Evolutionary conservation across 2,113 vertebrate species (phyloP).

Genomic region (Piprites chloris): DNA sequence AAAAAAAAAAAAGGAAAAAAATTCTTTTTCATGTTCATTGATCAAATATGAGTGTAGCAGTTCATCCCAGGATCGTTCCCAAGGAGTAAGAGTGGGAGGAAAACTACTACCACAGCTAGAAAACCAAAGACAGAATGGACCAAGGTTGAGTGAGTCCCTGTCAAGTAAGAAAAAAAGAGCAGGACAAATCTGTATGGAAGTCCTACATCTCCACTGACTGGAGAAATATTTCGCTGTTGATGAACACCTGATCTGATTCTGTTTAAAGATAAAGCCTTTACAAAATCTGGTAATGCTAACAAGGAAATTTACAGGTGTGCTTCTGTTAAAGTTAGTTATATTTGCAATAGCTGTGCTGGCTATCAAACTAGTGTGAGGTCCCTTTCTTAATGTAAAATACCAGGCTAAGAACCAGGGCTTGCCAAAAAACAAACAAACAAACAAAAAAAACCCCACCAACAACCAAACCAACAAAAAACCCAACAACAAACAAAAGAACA

Average conservation of each 20-base stretch:
- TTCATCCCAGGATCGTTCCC: neutral
- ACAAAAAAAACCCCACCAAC: too few relatives aligned
- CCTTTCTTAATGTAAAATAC: neutral
- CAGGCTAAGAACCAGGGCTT: neutral
- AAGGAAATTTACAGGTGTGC: neutral
- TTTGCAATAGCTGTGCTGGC: neutral
- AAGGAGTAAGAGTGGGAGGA: conserved; percentile 13
- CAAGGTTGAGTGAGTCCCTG: neutral
- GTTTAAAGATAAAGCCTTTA: neutral
- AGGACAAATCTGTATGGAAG: neutral
- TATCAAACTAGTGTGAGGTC: neutral
- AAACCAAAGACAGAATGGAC: neutral
- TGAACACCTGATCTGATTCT: neutral
- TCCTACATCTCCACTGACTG: neutral
- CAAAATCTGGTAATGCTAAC: neutral
- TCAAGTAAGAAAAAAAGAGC: neutral
- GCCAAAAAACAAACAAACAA: neutral
- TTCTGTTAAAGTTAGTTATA: neutral
- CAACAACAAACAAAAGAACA: neutral
- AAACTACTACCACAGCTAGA: neutral
- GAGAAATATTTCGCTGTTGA: neutral
- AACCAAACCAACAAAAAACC: too few relatives aligned
- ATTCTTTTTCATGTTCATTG: conserved; percentile 10
- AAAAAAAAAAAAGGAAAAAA: neutral
- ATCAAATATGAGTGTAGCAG: neutral